Conservation (phyloP, 2,113 vertebrate genomes). For the Diadophis punctatus region DNA sequence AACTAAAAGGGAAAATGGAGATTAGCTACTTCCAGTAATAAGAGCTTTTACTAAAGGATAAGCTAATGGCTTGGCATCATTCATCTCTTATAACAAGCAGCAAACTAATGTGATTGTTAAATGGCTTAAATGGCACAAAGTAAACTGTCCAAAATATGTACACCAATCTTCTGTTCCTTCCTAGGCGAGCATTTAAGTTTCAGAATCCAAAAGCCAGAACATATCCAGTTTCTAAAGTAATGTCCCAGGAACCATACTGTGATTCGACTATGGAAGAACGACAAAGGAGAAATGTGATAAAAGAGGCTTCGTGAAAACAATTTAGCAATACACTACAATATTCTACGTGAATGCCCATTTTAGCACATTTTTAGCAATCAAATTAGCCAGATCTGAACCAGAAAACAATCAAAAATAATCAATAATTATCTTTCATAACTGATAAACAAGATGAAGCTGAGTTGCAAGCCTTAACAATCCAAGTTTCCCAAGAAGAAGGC, state of each 20-base stretch:
- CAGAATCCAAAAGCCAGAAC: not conserved
- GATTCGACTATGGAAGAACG: not conserved
- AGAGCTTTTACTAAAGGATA: slow-evolving; percentile 10
- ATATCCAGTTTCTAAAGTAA: not conserved
- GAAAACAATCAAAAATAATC: not conserved
- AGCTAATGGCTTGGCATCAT: slow-evolving; percentile 3
- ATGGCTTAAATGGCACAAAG: slow-evolving; percentile 16
- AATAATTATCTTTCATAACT: not conserved
- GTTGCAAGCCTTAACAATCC: not conserved
- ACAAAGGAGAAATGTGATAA: not conserved
- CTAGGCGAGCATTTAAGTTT: slow-evolving; percentile 8
- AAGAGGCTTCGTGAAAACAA: not conserved
- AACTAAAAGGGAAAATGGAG: slow-evolving; percentile 38
- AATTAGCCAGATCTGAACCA: not conserved
- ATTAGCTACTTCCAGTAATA: not conserved
- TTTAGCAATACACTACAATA: not conserved
- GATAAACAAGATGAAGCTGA: not conserved
- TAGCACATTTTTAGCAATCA: not conserved
- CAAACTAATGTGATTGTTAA: slow-evolving; percentile 26
- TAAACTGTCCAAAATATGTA: slow-evolving; percentile 9
- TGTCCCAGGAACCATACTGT: not conserved
- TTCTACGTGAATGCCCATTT: not conserved
- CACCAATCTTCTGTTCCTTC: slow-evolving; percentile 2
- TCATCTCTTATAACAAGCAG: slow-evolving; percentile 19
- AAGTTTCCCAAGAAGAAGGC: not conserved